Evolutionary conservation across 2,113 vertebrate species (phyloP), one percentile per base, ranked within the genome.

Genomic region (Colossoma macropomum): DNA sequence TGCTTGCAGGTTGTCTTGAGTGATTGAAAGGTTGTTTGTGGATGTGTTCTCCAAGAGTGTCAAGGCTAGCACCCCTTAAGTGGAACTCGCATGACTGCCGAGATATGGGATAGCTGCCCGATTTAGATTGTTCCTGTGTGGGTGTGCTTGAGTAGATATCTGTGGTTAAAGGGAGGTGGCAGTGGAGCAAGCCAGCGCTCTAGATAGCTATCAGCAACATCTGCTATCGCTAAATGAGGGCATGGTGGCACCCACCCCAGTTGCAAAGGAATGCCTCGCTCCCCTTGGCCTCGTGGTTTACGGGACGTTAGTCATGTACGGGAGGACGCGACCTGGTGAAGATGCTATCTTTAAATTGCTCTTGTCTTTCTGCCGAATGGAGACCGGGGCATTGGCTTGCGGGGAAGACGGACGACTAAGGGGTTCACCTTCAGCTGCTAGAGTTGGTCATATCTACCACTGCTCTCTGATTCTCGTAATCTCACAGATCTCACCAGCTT

Each of bases 321-420:
- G 62, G 74, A 81, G 88, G 79, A 63, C 83, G 75, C 15, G 45
- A 80, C 82, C 12, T 85, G 28, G 83, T 79, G 75, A 71, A 88
- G 91, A 90, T 89, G 82, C 79, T 91, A 90, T 93, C 89, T 87
- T 72, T 80, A 91, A 92, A 82, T 90, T 90, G 90, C 87, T 83
- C 66, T 86, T 91, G 89, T 92, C 86, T 90, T 79, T 23, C 54
- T 4, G 21, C 45, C 41, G 0, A 32, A 81, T 34, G 52, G 79
- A 10, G 21, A 38, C 70, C 45, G 7, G 62, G 68, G 70, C 68
- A 70, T 76, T 34, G 69, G 73, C 68, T 9, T 23, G 28, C 9
- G 23, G 25, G 54, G 52, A 62, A 59, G 52, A 83, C 62, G 69
- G 77, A 85, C 70, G 63, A 76, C 54, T 17, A 32, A 75, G 75